A percentile compares a stretch with the other conserved stretches of the same genome.
Evolutionary conservation across 2,113 vertebrate genomes (phyloP).

Genomic region (Solea solea): DNA sequence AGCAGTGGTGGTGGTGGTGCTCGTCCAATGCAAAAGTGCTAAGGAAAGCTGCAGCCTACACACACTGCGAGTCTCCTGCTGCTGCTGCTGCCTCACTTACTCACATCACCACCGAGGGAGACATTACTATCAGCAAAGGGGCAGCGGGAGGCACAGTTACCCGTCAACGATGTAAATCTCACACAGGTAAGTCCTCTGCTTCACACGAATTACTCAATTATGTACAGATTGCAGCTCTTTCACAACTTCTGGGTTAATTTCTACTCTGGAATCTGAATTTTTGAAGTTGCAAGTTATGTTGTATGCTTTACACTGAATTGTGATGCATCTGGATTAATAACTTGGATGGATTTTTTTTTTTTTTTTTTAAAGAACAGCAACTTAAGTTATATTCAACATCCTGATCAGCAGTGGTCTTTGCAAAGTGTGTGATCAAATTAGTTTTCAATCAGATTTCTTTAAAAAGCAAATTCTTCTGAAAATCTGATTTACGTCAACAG

Average conservation of each 20-base stretch:
- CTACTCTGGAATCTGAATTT: too few species aligned
- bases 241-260: too few species aligned
- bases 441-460: not conserved
- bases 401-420: not conserved
- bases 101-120: slow-evolving; percentile 65
- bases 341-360: too few species aligned
- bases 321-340: too few species aligned
- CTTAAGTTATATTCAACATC: not conserved
- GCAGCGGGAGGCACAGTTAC: slow-evolving; percentile 54
- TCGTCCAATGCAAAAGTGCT: slow-evolving; percentile 65
- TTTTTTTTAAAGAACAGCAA: too few species aligned
- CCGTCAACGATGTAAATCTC: slow-evolving; percentile 68
- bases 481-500: not conserved
- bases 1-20: slow-evolving; percentile 39
- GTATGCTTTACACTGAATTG: too few species aligned
- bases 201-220: too few species aligned
- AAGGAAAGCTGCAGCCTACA: slow-evolving; percentile 74
- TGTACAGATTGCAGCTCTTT: too few species aligned
- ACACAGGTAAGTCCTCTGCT: slow-evolving; percentile 64
- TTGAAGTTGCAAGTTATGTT: too few species aligned
- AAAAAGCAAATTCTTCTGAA: not conserved
- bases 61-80: slow-evolving; percentile 61
- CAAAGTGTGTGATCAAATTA: not conserved
- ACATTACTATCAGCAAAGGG: slow-evolving; percentile 62
- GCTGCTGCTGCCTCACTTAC: slow-evolving; percentile 58